Base-by-base conservation (phyloP, 2,888 invertebrate genomes). In the Agriopis leucophaearia region DNA sequence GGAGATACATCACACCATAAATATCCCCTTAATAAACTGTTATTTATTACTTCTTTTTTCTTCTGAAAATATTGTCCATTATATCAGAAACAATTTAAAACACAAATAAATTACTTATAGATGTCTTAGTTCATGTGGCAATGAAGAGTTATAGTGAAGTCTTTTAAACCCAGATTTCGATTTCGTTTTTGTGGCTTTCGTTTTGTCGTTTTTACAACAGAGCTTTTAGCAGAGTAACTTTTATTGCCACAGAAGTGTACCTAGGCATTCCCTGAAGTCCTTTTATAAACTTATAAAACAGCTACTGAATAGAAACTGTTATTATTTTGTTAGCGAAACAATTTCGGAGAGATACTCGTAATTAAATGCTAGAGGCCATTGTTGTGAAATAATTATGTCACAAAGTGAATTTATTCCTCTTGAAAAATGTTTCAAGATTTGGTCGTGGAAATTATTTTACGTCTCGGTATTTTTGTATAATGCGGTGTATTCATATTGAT, bases 311-410 rank as follows among this genome's bases (percentile, higher is more conserved):
- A 66, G 52, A 27, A 36, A 67, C 66, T 69, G 60, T 69, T 72
- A 66, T 70, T 72, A 73, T 71, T 68, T 66, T 64, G 66, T 64
- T 61, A 69, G 55, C 64, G 54, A 71, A 68, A 73, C 69, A 74
- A 66, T 71, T 70, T 72, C 35, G 45, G 47, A 54, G 64, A 70
- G 40, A 59, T 42, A 70, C 70, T 68, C 45, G 51, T 70, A 64
- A 73, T 68, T 65, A 66, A 72, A 63, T 68, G 56, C 61, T 60
- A 47, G 45, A 55, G 66, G 69, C 64, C 60, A 61, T 72, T 72
- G 64, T 72, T 66, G 54, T 36, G 18, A 55, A 63, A 61, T 50
- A 66, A 70, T 70, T 66, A 60, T 36, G 52, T 66, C 60, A 12
- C 42, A 61, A 54, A 66, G 27, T 66, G 36, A 62, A 64, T 56